Evolutionary conservation across 2,113 vertebrate genomes (phyloP).

Genomic region (Coracopsis vasa): DNA sequence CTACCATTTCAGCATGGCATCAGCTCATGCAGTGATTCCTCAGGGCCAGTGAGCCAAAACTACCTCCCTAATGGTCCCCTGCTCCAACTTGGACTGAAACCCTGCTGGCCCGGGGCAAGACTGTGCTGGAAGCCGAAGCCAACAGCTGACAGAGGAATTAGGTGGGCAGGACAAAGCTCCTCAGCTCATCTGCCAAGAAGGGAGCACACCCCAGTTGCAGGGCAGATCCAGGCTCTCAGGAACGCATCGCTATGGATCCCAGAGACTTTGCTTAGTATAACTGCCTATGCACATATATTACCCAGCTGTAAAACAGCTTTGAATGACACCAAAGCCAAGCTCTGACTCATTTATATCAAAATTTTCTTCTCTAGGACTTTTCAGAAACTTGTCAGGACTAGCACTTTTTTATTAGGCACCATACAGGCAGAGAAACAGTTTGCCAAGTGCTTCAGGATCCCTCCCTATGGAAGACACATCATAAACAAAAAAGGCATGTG

Average conservation of each 20-base stretch:
- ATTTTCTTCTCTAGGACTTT: background rate
- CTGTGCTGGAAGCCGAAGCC: background rate
- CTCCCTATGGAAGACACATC: background rate
- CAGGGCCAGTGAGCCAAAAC: background rate
- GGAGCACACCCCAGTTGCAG: background rate
- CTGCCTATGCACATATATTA: background rate
- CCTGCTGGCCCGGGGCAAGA: accelerated
- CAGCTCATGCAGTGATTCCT: background rate
- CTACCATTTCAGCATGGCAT: background rate
- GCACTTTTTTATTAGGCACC: background rate
- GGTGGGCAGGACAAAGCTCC: background rate
- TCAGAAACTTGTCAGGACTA: background rate
- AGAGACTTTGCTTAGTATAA: background rate
- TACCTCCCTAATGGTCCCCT: background rate
- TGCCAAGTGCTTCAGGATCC: background rate
- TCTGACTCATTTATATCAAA: background rate
- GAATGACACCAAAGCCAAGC: background rate
- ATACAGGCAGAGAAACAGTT: background rate
- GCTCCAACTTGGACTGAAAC: background rate
- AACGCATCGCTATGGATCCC: background rate
- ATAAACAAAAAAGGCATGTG: background rate
- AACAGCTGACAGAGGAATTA: background rate
- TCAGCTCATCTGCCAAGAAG: background rate
- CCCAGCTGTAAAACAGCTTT: background rate
- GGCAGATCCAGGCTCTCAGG: background rate